Evolutionary conservation across 2,888 invertebrate species (phyloP).

Genomic region (Terebella lapidaria): DNA sequence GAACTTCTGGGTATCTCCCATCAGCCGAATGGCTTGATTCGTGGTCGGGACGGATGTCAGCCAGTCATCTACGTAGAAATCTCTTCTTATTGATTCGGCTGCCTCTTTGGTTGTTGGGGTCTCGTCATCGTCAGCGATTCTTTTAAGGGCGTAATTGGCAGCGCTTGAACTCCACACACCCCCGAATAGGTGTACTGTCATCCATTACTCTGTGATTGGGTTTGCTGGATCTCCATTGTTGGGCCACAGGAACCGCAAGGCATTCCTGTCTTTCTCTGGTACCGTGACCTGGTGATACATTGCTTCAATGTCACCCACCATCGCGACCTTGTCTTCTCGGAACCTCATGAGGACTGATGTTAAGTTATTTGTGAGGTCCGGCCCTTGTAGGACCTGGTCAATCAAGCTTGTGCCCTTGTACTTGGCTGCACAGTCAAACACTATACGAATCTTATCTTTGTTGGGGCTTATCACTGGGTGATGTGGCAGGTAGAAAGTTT

Average conservation of each 20-base stretch:
- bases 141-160: not conserved
- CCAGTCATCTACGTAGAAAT: slow-evolving; percentile 4
- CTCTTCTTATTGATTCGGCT: not conserved
- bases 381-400: no score
- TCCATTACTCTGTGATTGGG: not conserved
- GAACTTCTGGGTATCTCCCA: not conserved
- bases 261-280: not conserved
- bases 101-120: not conserved
- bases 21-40: not conserved
- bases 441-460: no score
- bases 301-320: slow-evolving; percentile 4
- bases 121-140: not conserved
- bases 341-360: not conserved
- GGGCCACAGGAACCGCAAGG: slow-evolving; percentile 5
- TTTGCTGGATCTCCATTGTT: not conserved
- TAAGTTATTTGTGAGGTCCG: no score
- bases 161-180: not conserved
- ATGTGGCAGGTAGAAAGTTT: not conserved
- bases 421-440: no score
- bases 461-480: not conserved
- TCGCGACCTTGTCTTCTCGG: not conserved
- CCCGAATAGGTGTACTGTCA: slow-evolving; percentile 2
- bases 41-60: not conserved
- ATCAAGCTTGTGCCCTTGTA: not conserved
- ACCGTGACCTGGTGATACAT: slow-evolving; percentile 8